Percentiles rank a stretch among this genome's conserved stretches.
Conservation (phyloP, 1,140 invertebrate genomes). For the Ips nitidus region DNA sequence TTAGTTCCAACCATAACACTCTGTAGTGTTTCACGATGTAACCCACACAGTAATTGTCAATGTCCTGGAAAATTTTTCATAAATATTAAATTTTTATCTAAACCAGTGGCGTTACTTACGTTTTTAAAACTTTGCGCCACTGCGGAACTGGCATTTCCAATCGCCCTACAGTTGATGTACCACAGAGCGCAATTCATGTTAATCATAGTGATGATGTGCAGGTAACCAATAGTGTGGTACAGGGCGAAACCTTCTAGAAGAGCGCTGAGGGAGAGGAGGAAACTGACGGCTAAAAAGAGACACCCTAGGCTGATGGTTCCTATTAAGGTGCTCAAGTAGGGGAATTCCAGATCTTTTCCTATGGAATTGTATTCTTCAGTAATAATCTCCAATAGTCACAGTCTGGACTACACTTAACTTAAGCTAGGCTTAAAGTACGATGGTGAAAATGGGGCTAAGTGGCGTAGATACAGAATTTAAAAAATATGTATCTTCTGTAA, state of each 20-base stretch:
- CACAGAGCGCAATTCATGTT: constrained; percentile 66
- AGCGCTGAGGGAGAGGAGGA: constrained; percentile 58
- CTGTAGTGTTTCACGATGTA: constrained; percentile 60
- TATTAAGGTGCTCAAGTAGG: constrained; percentile 58
- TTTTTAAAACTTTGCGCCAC: constrained; percentile 49
- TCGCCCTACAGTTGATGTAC: constrained; percentile 65
- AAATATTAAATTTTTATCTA: background rate
- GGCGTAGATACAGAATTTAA: too few species aligned
- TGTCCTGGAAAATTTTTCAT: constrained; percentile 52
- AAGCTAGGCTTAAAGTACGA: too few species aligned
- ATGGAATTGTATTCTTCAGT: constrained; percentile 16
- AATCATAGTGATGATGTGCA: constrained; percentile 65
- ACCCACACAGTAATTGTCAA: constrained; percentile 55
- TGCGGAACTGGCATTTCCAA: constrained; percentile 57
- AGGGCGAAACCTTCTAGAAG: constrained; percentile 61
- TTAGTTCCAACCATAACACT: constrained; percentile 61
- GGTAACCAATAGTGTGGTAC: constrained; percentile 62
- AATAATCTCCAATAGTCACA: background rate
- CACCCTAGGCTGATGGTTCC: constrained; percentile 61
- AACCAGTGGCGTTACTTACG: constrained; percentile 29
- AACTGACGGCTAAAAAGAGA: constrained; percentile 58
- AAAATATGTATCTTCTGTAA: too few species aligned
- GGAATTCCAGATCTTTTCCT: constrained; percentile 60
- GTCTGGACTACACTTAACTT: too few species aligned
- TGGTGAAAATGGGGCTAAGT: too few species aligned